Conservation (phyloP, 2,113 vertebrate species). For the Anoplopoma fimbria region DNA sequence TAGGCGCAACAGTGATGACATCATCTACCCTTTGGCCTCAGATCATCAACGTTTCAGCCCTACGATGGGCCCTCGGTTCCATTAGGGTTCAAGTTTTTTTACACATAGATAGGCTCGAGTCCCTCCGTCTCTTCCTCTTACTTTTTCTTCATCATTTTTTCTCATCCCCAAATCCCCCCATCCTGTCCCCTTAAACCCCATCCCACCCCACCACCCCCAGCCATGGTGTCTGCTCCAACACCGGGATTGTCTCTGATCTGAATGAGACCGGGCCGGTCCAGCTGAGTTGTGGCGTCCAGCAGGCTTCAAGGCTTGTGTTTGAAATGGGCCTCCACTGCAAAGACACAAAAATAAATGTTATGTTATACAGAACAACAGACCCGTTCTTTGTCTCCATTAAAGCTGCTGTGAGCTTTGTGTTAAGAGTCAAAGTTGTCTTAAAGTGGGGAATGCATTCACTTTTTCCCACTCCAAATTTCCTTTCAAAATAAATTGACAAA, state of each 20-base stretch:
- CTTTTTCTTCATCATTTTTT: conserved; percentile 1
- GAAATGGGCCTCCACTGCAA: conserved; percentile 97
- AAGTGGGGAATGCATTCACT: no score
- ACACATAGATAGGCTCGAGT: conserved; percentile 15
- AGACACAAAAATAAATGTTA: conserved; percentile 15
- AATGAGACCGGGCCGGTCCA: conserved; percentile 41
- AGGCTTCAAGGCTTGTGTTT: conserved; percentile 95
- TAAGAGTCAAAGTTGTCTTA: background rate
- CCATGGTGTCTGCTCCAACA: conserved; percentile 21
- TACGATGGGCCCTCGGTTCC: conserved; percentile 8
- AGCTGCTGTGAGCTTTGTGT: no score
- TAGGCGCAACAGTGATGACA: conserved; percentile 62
- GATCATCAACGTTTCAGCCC: background rate
- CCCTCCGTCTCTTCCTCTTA: background rate
- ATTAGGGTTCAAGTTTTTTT: conserved; percentile 25
- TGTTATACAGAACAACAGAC: background rate
- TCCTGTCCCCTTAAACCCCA: background rate
- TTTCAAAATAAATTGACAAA: no score
- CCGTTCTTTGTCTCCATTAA: no score
- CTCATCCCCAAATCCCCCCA: background rate
- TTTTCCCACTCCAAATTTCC: no score
- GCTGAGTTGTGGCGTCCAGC: conserved; percentile 25
- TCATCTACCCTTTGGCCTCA: conserved; percentile 43
- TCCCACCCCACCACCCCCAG: background rate
- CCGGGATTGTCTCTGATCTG: conserved; percentile 52